Base-by-base conservation (phyloP, 2,888 invertebrate genomes). In the Ophion obscuratus region DNA sequence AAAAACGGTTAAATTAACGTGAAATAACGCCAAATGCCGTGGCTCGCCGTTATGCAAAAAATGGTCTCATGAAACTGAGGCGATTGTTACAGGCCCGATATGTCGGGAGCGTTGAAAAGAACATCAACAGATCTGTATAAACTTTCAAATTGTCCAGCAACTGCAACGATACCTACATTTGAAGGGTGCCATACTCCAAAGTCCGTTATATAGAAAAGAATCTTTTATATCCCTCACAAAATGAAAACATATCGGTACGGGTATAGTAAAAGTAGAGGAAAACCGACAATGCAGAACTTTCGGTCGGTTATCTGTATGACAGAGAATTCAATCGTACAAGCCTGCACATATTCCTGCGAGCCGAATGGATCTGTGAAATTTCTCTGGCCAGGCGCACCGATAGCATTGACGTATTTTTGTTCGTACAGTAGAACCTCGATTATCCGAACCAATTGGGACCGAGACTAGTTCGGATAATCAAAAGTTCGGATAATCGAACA, bases 1-100 rank as follows among this genome's bases (percentile, higher is more conserved):
- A 68, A 44, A 68, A 47, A 24, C 31, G 27, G 47, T 64, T 24
- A 66, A 76, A 76, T 76, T 36, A 53, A 64, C 44, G 64, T 47
- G 44, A 40, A 76, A 76, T 31, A 76, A 20, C 40, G 17, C 17
- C 24, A 11, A 31, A 31, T 14, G 36, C 2, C 14, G 31, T 31
- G 36, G 36, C 10, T 57, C 40, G n/a, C 31, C 17, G 24, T 62
- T 14, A 24, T 36, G 31, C 11, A n/a, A 66, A 66, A 66, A 66
- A 53, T 53, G 2, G 53, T 17, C 53, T 5, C 14, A 17, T 2
- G 53, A 53, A 53, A 53, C 53, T 53, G 53, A 53, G 14, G 53
- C 53, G 14, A 14, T 17, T 53, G 17, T 14, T 53, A 0, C 14
- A 14, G 17, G 17, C 53, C 17, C 53, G 53, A 47, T n/a, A n/a